Percentiles rank a stretch among this genome's conserved stretches.
phyloP scores from a whole-genome alignment of 2,113 vertebrate species.

The western clawed frog (Xenopus tropicalis) region DNA sequence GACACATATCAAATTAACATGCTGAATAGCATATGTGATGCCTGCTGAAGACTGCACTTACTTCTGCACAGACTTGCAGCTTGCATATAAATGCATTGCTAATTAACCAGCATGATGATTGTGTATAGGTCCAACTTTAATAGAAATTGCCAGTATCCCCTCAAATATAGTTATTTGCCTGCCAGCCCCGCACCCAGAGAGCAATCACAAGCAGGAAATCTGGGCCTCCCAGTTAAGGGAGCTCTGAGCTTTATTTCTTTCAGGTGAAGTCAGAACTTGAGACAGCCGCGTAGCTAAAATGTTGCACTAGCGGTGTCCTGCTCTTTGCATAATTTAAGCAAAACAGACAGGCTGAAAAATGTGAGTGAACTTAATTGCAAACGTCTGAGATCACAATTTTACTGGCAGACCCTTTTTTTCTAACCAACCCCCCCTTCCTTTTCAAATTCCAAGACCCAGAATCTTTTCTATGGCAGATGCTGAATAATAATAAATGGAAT shows the following conservation, averaged over 20 bases:
- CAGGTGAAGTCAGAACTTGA: constrained; percentile 8
- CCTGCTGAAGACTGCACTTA: no score
- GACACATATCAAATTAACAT: no score
- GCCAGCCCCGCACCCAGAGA: no score
- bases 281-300: constrained; percentile 19
- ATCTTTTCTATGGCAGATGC: constrained; percentile 19
- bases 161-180: no score
- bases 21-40: no score
- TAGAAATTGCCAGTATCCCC: no score
- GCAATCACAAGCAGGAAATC: no score
- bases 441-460: constrained; percentile 24
- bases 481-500: constrained; percentile 26
- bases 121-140: no score
- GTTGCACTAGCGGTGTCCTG: constrained; percentile 19
- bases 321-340: constrained; percentile 44
- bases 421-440: background rate
- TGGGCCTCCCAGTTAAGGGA: constrained; percentile 2
- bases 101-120: no score
- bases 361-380: constrained; percentile 40
- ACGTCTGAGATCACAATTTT: constrained; percentile 38
- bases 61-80: no score
- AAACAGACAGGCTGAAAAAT: constrained; percentile 32
- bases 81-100: no score
- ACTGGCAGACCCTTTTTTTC: constrained; percentile 23
- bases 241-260: constrained; percentile 25